Evolutionary conservation across 2,797 vertebrate species (phyloP), one percentile per base, ranked within the genome.

Genomic region (Zenarchopterus dispar): DNA sequence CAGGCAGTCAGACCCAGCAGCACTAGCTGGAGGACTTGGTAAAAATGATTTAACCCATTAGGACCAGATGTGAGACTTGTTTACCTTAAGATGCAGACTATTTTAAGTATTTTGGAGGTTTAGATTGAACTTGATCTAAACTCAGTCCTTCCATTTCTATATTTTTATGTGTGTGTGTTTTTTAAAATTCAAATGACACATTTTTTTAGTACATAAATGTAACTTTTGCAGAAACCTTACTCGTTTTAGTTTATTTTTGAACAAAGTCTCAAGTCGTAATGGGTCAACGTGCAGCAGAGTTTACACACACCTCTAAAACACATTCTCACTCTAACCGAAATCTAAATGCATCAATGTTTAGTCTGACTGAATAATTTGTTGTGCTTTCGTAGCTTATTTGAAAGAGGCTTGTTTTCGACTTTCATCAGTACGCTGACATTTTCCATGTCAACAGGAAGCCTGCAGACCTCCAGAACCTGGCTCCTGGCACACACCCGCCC

Each of bases 401-500:
- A 22, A 41, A 41, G 36, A 41, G 8, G 9, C 8, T 13, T 41
- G 10, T 21, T 17, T 33, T 31, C 8, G 16, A 7, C 55, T 53
- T 49, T 19, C 4, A 22, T 48, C 28, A 3, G 6, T 24, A 19
- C 0, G 3, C 51, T 80, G 10, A 69, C 7, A 22, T 26, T 22
- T 11, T 8, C 66, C 2, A 1, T 3, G 54, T 62, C 24, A 77
- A 70, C 80, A 99, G 97, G 90, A 99, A 99, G 88, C 97, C 98
- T 50, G 96, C 97, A 45, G 97, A 99, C 83, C 95, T 99, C 59
- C 97, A 99, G 88, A 99, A 99, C 80, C 89, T 99, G 87, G 98
- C 98, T 79, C 98, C 98, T 0, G 98, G 98, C 78, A 99, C 97
- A 18, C 98, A 99, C 84, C 97, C 97, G 0, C 98, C 97, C 64